phyloP scores from a whole-genome alignment of 2,797 vertebrate genomes.

The Tokudaia tokunoshimensis region DNA sequence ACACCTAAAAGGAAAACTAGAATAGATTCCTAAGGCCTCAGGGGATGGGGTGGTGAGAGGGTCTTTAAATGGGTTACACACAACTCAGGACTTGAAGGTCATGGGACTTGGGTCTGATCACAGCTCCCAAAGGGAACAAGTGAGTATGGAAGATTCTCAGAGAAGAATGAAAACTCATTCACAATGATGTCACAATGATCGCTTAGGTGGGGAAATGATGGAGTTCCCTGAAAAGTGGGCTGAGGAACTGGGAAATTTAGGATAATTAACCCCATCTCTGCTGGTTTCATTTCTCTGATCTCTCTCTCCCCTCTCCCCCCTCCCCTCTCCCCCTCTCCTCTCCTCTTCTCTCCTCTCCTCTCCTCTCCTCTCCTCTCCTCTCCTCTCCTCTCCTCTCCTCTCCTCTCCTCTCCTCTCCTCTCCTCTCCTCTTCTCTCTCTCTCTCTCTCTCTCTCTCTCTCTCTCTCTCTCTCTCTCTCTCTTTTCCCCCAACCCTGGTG shows the following conservation, averaged over 20 bases:
- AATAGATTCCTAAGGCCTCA: background rate
- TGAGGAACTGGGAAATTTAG: background rate
- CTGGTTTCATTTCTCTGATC: no score
- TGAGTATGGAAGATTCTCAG: background rate
- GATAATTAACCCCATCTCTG: background rate
- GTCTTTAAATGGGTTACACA: background rate
- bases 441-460: no score
- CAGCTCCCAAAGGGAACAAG: background rate
- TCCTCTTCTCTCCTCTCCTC: no score
- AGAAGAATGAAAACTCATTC: background rate
- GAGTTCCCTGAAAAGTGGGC: background rate
- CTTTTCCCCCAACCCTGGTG: no score
- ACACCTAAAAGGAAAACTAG: constrained; percentile 21
- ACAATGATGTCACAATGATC: background rate
- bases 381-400: no score
- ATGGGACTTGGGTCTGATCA: background rate
- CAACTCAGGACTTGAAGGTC: background rate
- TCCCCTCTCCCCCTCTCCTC: no score
- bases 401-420: no score
- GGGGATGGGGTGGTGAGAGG: background rate
- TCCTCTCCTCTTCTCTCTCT: no score
- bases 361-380: no score
- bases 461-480: no score
- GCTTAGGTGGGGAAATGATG: background rate
- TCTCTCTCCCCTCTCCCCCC: no score